phyloP scores from a whole-genome alignment of 2,888 invertebrate species.

The Eupithecia inturbata region DNA sequence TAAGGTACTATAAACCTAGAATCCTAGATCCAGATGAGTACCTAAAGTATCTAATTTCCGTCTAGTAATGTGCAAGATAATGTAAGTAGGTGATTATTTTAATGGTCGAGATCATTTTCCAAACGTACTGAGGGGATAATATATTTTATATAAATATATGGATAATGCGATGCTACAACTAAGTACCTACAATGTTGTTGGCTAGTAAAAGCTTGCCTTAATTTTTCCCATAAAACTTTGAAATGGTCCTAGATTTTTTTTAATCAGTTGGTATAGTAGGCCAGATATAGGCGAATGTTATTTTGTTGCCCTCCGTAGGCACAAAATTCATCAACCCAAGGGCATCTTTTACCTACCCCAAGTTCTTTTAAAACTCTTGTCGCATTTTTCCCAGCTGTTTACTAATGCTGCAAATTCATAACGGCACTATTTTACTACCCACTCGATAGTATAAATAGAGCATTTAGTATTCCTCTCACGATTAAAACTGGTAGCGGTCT shows the following conservation, averaged over 20 bases:
- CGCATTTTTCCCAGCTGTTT: background rate
- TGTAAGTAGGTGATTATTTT: slow-evolving; percentile 16
- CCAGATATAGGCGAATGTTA: too few relatives aligned
- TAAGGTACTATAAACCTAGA: background rate
- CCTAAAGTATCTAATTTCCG: slow-evolving; percentile 17
- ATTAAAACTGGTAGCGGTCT: slow-evolving; percentile 25
- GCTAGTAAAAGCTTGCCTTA: too few relatives aligned
- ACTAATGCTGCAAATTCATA: slow-evolving; percentile 18
- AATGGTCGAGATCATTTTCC: slow-evolving; percentile 20
- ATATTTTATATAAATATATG: background rate
- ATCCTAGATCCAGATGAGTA: slow-evolving; percentile 3
- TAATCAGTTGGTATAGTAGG: too few relatives aligned
- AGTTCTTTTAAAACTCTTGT: background rate
- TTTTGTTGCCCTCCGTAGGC: too few relatives aligned
- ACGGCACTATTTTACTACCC: slow-evolving; percentile 28
- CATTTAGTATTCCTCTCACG: slow-evolving; percentile 31
- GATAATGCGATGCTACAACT: background rate
- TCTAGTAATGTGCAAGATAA: slow-evolving; percentile 14
- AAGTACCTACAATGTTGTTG: background rate
- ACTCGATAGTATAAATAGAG: slow-evolving; percentile 27
- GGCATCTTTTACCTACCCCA: background rate
- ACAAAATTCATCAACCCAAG: too few relatives aligned
- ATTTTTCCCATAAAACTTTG: too few relatives aligned
- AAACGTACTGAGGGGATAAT: background rate
- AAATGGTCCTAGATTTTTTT: too few relatives aligned